phyloP scores from a whole-genome alignment of 2,113 vertebrate species.

The Gambusia affinis region DNA sequence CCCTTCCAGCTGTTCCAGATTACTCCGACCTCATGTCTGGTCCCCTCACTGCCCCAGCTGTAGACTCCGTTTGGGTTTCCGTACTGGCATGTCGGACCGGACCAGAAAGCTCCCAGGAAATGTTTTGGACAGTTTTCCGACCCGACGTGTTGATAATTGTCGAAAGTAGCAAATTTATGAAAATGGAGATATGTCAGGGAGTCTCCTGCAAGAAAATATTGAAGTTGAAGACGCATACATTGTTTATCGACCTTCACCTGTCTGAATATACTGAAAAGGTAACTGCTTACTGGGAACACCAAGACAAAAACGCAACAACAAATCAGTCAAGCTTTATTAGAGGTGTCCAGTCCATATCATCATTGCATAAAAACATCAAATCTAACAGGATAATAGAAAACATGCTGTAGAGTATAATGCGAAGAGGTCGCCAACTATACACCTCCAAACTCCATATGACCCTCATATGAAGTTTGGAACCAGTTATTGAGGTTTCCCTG shows the following conservation, averaged over 20 bases:
- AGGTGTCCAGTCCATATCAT: no score
- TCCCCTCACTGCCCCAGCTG: not conserved
- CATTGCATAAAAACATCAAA: no score
- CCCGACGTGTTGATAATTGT: not conserved
- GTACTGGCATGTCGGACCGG: not conserved
- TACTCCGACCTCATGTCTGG: not conserved
- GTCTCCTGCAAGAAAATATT: not conserved
- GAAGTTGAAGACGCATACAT: not conserved
- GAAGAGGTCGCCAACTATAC: no score
- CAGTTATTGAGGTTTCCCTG: no score
- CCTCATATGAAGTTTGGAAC: no score
- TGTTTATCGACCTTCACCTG: not conserved
- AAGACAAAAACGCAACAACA: no score
- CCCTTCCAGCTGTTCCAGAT: not conserved
- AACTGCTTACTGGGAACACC: no score
- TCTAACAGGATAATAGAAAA: no score
- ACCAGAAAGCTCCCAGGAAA: conserved; percentile 1
- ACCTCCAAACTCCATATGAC: no score
- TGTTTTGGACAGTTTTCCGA: not conserved
- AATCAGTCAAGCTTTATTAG: no score
- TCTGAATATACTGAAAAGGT: not conserved
- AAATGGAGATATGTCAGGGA: not conserved
- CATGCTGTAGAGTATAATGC: no score
- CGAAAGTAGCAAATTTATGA: not conserved
- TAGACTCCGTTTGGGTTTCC: not conserved